Evolutionary conservation across 2,113 vertebrate species (phyloP), one percentile per base, ranked within the genome.

Genomic region (Microtus pennsylvanicus): DNA sequence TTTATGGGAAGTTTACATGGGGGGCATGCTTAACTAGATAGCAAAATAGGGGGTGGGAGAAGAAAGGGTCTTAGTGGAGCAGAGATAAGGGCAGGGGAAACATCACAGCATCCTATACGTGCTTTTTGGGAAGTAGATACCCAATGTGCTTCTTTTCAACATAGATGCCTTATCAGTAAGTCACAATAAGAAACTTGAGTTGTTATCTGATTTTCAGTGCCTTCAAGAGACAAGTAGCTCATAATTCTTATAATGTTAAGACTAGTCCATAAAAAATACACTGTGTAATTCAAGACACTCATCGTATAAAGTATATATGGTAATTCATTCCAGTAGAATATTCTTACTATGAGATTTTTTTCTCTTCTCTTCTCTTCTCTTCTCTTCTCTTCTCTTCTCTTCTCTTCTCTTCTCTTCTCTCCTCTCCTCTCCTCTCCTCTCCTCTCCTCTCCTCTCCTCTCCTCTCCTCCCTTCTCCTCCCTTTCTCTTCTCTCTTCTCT

Each of bases 21-120:
- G 69, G 63, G 65, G 90, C n/a, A n/a, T n/a, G 58, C 67, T 70
- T 24, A 22, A 76, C 45, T 85, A 76, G 22, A 90, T 87, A 74
- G 63, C 9, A 87, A 92, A 94, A 82, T 24, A 26, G 86, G 42
- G 76, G 47, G 7, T 61, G 65, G 90, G 50, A 8, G 33, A 58
- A 55, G 22, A 87, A n/a, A 3, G 13, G 21, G 16, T 8, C 1
- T 85, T 81, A 76, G 63, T 9, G 30, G 35, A 45, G 10, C 19
- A 95, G 21, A 26, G 8, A 11, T 1, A 14, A 26, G 74, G 42
- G n/a, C 78, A 30, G 42, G 6, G 4, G 52, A 47, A 72, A 83
- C 58, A 69, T 5, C 55, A n/a, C 6, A 42, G 58, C 1, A 72
- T 5, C 0, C 45, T 14, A 30, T 24, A 28, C 2, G 4, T 2